Conservation (phyloP, 1,140 invertebrate species). For the Drosophila navojoa region DNA sequence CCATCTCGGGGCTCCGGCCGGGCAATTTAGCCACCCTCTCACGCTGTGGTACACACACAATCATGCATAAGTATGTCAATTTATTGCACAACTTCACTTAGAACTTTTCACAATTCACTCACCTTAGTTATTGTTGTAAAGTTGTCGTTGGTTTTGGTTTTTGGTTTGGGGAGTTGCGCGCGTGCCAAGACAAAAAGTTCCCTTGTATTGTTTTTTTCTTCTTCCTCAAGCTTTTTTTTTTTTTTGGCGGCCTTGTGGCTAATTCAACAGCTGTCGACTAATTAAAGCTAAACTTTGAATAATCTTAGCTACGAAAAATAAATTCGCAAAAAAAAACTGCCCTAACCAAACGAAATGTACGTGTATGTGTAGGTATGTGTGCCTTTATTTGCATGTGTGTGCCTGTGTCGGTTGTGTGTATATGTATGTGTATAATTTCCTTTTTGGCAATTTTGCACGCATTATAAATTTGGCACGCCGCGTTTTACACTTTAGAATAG, state of each 20-base stretch:
- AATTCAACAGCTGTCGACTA: slow-evolving; percentile 54
- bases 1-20: slow-evolving; percentile 6
- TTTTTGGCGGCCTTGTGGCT: slow-evolving; percentile 47
- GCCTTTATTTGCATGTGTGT: slow-evolving; percentile 11
- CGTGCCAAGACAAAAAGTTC: slow-evolving; percentile 26
- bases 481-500: slow-evolving; percentile 49
- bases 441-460: slow-evolving; percentile 61
- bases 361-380: slow-evolving; percentile 6
- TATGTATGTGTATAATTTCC: slow-evolving; percentile 46
- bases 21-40: background rate
- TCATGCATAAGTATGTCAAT: slow-evolving; percentile 17
- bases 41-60: background rate
- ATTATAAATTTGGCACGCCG: slow-evolving; percentile 59
- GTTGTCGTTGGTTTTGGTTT: slow-evolving; percentile 9
- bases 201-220: slow-evolving; percentile 7
- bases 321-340: slow-evolving; percentile 23
- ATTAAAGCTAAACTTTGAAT: slow-evolving; percentile 36
- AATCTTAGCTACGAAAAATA: slow-evolving; percentile 29
- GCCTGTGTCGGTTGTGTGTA: slow-evolving; percentile 14
- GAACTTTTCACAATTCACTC: slow-evolving; percentile 46
- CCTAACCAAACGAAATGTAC: slow-evolving; percentile 34
- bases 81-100: slow-evolving; percentile 52
- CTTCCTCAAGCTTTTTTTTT: slow-evolving; percentile 19
- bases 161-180: slow-evolving; percentile 27
- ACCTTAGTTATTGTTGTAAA: slow-evolving; percentile 47